phyloP scores from a whole-genome alignment of 2,888 invertebrate genomes.

The Ophioninae sp. region DNA sequence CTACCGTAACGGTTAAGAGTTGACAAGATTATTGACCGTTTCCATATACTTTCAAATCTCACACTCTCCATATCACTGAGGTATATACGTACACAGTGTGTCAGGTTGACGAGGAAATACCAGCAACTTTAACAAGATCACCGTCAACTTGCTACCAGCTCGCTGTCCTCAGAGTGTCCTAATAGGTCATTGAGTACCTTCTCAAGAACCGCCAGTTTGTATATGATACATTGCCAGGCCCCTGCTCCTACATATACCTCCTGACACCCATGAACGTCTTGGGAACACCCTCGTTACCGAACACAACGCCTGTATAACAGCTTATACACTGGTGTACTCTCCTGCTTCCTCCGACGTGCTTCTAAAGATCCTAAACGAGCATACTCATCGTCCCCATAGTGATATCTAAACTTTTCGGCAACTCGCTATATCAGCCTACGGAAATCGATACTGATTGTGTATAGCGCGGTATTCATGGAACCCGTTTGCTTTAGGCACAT shows the following conservation, averaged over 20 bases:
- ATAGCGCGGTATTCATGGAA: background rate
- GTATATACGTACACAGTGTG: constrained; percentile 17
- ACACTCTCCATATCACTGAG: constrained; percentile 34
- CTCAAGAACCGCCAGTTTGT: constrained; percentile 62
- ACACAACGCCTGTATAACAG: constrained; percentile 30
- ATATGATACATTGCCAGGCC: constrained; percentile 62
- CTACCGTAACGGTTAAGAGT: constrained; percentile 62
- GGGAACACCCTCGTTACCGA: constrained; percentile 53
- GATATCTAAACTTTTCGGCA: constrained; percentile 46
- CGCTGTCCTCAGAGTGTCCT: constrained; percentile 64
- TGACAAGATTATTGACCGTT: constrained; percentile 68
- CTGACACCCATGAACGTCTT: constrained; percentile 53
- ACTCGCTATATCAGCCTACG: constrained; percentile 6
- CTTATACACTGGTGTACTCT: constrained; percentile 14
- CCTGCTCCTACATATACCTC: constrained; percentile 39
- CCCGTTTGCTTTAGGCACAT: background rate
- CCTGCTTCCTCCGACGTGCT: background rate
- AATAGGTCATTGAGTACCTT: constrained; percentile 65
- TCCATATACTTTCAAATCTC: constrained; percentile 31
- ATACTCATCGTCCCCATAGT: constrained; percentile 28
- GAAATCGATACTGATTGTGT: constrained; percentile 40
- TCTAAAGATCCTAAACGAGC: constrained; percentile 37
- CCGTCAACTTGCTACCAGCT: constrained; percentile 58
- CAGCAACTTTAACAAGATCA: constrained; percentile 62
- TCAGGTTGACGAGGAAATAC: constrained; percentile 30